Evolutionary conservation across 2,888 invertebrate genomes (phyloP), one percentile per base, ranked within the genome.

Genomic region (Seira sanloemensis): DNA sequence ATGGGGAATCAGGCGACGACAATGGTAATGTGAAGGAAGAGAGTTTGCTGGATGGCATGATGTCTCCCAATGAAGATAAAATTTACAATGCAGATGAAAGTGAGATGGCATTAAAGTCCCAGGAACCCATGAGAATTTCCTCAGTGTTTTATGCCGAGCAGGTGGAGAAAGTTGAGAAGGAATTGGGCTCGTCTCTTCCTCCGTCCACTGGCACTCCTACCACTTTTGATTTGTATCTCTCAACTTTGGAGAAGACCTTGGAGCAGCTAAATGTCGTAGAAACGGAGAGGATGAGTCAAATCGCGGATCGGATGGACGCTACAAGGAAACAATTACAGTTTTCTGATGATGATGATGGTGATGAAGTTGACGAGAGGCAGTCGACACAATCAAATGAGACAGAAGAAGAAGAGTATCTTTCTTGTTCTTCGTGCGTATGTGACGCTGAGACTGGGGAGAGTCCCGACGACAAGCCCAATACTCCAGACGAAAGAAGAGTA

Each of bases 261-360:
- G 80, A 80, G 19, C 37, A 80, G 24, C 25, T 74, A 46, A 74
- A 80, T 25, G 58, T 58, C 37, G 24, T 80, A 18, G 80, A 80
- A n/a, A 50, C 9, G 4, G 80, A 80, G 18, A 80, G 74, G 74
- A 74, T 80, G 80, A 68, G 74, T 19, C 26, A 9, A 19, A 19
- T 80, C 69, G 74, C 80, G 18, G 74, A 74, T 12, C 16, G 80
- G 25, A 80, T 80, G 80, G 80, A 80, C 1, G 67, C 73, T 5
- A 54, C 54, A 12, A 46, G 58, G 46, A 21, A 54, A 26, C 66
- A 18, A 1, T 65, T 72, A 4, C 18, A 21, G 5, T 4, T 9
- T 16, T 65, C 75, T 5, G 75, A 75, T 50, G 12, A 78, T 23
- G 78, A 78, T 19, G 50, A 24, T 27, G 25, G 24, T 7, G 71